These are phyloP conservation scores for Leptopilina clavipes DNA, from an alignment of 1,140 invertebrate genomes.

Conservation along the genomic window DNA sequence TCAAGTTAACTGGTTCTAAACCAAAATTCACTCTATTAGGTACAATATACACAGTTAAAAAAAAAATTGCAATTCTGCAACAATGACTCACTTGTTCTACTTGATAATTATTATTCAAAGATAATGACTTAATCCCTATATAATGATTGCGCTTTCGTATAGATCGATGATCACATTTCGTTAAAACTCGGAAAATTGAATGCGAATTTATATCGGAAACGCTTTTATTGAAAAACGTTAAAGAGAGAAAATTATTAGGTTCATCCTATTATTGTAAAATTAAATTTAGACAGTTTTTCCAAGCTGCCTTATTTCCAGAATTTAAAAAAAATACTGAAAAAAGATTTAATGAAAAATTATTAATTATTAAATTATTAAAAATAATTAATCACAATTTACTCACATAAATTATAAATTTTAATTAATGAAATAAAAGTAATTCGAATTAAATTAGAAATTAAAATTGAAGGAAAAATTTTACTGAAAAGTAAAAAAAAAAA, in stretches of 20 bases:
- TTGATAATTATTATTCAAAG: neutral
- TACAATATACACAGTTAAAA: neutral
- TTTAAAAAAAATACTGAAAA: neutral
- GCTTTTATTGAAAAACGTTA: neutral
- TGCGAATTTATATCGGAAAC: neutral
- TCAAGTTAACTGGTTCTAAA: neutral
- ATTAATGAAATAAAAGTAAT: no score
- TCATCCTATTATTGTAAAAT: neutral
- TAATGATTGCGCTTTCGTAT: neutral
- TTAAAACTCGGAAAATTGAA: conserved; percentile 9
- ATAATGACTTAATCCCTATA: neutral
- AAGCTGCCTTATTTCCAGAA: neutral
- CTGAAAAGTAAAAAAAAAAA: neutral
- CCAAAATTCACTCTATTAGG: neutral
- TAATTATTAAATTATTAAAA: no score
- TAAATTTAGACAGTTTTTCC: neutral
- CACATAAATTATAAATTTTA: no score
- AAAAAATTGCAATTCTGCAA: neutral
- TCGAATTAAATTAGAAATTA: no score
- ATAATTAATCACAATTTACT: no score
- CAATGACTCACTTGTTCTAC: neutral
- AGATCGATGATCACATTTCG: conserved; percentile 10
- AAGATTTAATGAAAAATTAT: no score
- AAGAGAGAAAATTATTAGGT: neutral
- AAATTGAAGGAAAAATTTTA: no score